Base-by-base conservation (phyloP, 2,888 invertebrate species). In the Boloria selene region DNA sequence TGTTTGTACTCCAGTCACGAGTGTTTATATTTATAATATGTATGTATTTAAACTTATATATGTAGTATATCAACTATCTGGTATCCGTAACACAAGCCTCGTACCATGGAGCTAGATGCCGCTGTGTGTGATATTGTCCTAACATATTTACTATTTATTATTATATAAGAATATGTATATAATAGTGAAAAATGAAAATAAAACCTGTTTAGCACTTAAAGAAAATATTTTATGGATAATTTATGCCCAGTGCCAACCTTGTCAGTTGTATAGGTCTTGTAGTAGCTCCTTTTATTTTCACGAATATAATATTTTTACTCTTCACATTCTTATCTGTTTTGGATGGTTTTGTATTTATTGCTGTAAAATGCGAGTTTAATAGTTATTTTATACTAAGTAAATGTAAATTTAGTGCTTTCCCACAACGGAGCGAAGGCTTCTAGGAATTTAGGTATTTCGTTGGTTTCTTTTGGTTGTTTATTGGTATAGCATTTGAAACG, bases 291-390 rank as follows among this genome's bases (percentile, higher is more conserved):
- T 77, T 81, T 83, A 77, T 81, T 82, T 78, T 75, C 70, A 68
- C 74, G 78, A 83, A 84, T 83, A 82, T 81, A 72, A 81, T 80
- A 81, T 81, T 81, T 85, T 83, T 78, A 69, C 77, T 79, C 83
- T 82, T 81, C 75, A 70, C 76, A 81, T 84, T 85, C 82, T 86
- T 87, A 77, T 78, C 77, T 78, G 72, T 73, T 72, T 65, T 70
- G 67, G 67, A 70, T 79, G 75, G 73, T 68, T 64, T 58, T 52
- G 49, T 55, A 58, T 45, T 58, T 58, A 51, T 56, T 58, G 49
- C 18, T 59, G 49, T 38, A 50, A 59, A 50, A 47, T 59, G 16
- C 31, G 14, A 50, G 10, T 31, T 17, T 3, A 47, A 47, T 14
- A n/a, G 14, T n/a, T 49, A 31, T 17, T 26, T 16, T 59, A 26